A percentile compares a stretch with the other conserved stretches of the same genome.
These are phyloP conservation scores for Todiramphus chloris DNA, from an alignment of 2,113 vertebrate species.

Conservation along the genomic window DNA sequence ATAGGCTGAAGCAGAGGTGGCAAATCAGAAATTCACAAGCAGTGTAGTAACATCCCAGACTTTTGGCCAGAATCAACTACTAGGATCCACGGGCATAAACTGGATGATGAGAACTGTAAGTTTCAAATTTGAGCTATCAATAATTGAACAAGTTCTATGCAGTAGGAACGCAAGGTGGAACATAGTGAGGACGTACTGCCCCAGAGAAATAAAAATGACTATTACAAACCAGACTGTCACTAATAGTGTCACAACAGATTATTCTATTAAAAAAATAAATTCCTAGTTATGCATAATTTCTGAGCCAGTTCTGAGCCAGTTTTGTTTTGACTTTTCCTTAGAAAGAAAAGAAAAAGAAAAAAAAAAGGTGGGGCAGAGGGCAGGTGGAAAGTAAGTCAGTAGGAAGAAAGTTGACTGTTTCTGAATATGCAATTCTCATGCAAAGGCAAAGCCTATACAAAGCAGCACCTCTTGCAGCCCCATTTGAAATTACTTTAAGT, in stretches of 20 bases:
- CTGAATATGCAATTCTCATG: not conserved
- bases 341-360: too few relatives aligned
- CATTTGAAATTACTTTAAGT: not conserved
- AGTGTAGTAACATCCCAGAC: not conserved
- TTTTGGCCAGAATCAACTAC: not conserved
- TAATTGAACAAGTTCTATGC: not conserved
- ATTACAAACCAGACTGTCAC: too few relatives aligned
- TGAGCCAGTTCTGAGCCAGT: too few relatives aligned
- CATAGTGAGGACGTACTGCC: fast-evolving
- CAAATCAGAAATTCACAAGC: not conserved
- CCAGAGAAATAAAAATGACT: not conserved
- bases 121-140: not conserved
- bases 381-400: not conserved
- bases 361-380: not conserved
- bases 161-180: not conserved
- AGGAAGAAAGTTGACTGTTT: not conserved
- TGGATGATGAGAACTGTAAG: not conserved
- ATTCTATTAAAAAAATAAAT: too few relatives aligned
- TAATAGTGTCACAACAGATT: too few relatives aligned
- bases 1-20: not conserved
- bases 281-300: too few relatives aligned
- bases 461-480: not conserved
- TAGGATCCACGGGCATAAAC: not conserved
- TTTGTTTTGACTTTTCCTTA: too few relatives aligned
- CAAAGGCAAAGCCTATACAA: not conserved